Percentiles rank a stretch among this genome's conserved stretches.
Conservation (phyloP, 2,797 vertebrate species). For the Echeneis naucrates region DNA sequence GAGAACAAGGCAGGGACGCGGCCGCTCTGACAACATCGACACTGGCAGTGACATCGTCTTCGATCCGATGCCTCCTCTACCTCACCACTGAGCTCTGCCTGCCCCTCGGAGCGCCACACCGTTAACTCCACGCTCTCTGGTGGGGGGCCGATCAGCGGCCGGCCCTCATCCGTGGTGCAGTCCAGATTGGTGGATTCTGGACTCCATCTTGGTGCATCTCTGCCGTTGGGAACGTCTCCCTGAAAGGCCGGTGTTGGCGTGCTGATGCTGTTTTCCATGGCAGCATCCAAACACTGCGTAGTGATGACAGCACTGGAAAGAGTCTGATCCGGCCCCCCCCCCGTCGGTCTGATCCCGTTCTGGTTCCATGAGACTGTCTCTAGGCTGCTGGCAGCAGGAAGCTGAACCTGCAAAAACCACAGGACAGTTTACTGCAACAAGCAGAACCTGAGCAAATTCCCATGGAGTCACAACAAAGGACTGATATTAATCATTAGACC, state of each 20-base stretch:
- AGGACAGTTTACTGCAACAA: slow-evolving; percentile 37
- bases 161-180: slow-evolving; percentile 69
- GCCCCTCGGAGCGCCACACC: slow-evolving; percentile 64
- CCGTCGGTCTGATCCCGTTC: slow-evolving; percentile 39
- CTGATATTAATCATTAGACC: too few relatives aligned
- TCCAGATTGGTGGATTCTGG: slow-evolving; percentile 72
- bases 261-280: slow-evolving; percentile 65
- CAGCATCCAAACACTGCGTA: slow-evolving; percentile 51
- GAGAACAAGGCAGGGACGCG: slow-evolving; percentile 75
- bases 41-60: slow-evolving; percentile 63
- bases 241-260: slow-evolving; percentile 56
- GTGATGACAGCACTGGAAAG: slow-evolving; percentile 67
- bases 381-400: slow-evolving; percentile 62
- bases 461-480: too few relatives aligned
- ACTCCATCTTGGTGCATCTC: slow-evolving; percentile 64
- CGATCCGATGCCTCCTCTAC: slow-evolving; percentile 31
- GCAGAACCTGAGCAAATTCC: slow-evolving; percentile 41
- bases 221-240: slow-evolving; percentile 71
- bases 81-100: slow-evolving; percentile 46
- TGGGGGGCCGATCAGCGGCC: slow-evolving; percentile 66
- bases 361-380: slow-evolving; percentile 40
- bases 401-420: slow-evolving; percentile 66
- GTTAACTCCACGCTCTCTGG: slow-evolving; percentile 79
- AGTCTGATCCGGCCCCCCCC: slow-evolving; percentile 60
- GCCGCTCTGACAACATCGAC: slow-evolving; percentile 71